Evolutionary conservation across 2,888 invertebrate species (phyloP), one percentile per base, ranked within the genome.

Genomic region (Xanthorhoe designata): DNA sequence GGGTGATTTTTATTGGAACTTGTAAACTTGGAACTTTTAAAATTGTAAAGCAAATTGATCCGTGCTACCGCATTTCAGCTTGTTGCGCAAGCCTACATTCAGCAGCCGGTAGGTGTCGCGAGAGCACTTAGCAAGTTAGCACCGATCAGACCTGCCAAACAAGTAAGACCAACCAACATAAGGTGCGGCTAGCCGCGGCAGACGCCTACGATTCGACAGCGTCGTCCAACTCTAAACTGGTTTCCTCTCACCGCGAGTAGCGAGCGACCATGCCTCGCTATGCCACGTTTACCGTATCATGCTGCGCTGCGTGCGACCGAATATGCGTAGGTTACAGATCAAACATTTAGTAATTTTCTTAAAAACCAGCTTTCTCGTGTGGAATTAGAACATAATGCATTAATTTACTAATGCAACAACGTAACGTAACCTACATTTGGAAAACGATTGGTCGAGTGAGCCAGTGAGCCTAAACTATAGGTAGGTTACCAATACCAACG

Each of bases 161-260:
- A 61, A 72, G 68, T 54, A 68, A 64, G 68, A 64, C 58, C 56
- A 59, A 61, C 56, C 53, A 59, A 61, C 57, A 58, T 66, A 70
- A 80, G 84, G 81, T 80, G 79, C 77, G 79, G 83, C 79, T 72
- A 79, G 82, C 82, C 76, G 82, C 79, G 81, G 85, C 85, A 83
- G 85, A 87, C 90, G 87, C 90, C 84, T 81, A 84, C 87, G 75
- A 76, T 38, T 51, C 65, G 70, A 74, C 75, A 58, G 75, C 80
- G 71, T 74, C 75, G 75, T 62, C 57, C 77, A 73, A 78, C 79
- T 54, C 51, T 82, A 88, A 92, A 92, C 92, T 81, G 90, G 92
- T 92, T 92, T 81, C 92, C 91, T 86, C 91, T 92, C 91, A 89
- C 91, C 82, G 76, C 81, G 13, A 42, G 38, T 42, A 42, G 38